phyloP scores from a whole-genome alignment of 2,888 invertebrate species.

The Hypomecis punctinalis region DNA sequence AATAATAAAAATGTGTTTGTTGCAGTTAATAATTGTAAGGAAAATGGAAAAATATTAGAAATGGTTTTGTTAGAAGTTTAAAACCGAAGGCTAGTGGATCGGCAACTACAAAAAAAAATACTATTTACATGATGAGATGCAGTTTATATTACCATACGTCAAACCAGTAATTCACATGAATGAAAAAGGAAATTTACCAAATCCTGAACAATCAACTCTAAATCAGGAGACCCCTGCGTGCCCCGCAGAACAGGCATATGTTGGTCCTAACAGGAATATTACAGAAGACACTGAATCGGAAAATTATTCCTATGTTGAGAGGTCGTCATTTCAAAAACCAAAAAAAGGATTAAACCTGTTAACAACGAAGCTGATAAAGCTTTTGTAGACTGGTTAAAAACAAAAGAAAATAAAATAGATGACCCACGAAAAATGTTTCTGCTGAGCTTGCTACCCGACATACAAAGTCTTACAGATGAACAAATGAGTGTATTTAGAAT shows the following conservation, averaged over 20 bases:
- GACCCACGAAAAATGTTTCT: constrained; percentile 38
- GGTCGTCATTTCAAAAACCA: constrained; percentile 14
- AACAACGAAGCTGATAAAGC: constrained; percentile 8
- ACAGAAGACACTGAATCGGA: constrained; percentile 20
- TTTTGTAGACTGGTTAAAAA: constrained; percentile 18
- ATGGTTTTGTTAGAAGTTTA: too few relatives aligned
- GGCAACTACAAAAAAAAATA: too few relatives aligned
- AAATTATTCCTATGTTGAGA: constrained; percentile 17
- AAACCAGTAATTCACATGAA: constrained; percentile 30
- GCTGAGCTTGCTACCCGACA: constrained; percentile 37
- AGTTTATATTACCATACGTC: constrained; percentile 34
- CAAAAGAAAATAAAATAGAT: constrained; percentile 25
- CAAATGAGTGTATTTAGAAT: constrained; percentile 36
- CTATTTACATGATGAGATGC: constrained; percentile 18
- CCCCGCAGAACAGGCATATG: constrained; percentile 20
- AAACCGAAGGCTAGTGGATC: too few relatives aligned
- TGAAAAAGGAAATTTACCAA: constrained; percentile 13
- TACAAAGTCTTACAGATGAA: constrained; percentile 32
- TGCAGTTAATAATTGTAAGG: too few relatives aligned
- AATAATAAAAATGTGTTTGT: too few relatives aligned
- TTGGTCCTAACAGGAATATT: constrained; percentile 23
- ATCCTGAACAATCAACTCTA: constrained; percentile 13
- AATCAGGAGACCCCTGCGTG: constrained; percentile 17
- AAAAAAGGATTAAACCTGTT: constrained; percentile 15
- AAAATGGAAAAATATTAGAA: too few relatives aligned